Percentiles rank a stretch among this genome's conserved stretches.
phyloP scores from a whole-genome alignment of 2,797 vertebrate genomes.

The Acomys russatus region DNA sequence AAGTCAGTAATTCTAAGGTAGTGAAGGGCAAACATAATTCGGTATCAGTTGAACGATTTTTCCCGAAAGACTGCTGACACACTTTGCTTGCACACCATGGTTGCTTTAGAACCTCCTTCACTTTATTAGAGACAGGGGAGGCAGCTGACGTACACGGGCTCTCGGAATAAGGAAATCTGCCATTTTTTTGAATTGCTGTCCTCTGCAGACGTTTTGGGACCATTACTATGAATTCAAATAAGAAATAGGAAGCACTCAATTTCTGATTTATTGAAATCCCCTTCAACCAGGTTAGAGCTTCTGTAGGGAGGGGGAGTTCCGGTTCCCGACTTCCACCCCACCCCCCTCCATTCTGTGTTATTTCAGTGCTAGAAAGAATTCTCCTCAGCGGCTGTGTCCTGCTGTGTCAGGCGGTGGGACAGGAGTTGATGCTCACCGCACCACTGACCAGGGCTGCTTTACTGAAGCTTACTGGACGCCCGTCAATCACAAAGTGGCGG shows the following conservation, averaged over 20 bases:
- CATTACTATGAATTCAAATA: slow-evolving; percentile 62
- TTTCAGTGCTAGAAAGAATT: slow-evolving; percentile 77
- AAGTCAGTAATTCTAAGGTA: slow-evolving; percentile 74
- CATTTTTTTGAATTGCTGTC: slow-evolving; percentile 71
- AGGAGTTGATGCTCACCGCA: slow-evolving; percentile 94
- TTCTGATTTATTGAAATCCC: slow-evolving; percentile 73
- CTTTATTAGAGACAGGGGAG: slow-evolving; percentile 77
- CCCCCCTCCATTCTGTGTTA: not conserved
- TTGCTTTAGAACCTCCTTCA: slow-evolving; percentile 74
- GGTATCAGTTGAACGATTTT: slow-evolving; percentile 58
- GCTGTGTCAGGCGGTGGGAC: slow-evolving; percentile 91
- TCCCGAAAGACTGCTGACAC: slow-evolving; percentile 70
- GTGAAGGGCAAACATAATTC: slow-evolving; percentile 55
- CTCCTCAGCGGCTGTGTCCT: not conserved
- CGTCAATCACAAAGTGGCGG: slow-evolving; percentile 94
- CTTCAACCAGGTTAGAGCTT: slow-evolving; percentile 44
- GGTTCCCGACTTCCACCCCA: not conserved
- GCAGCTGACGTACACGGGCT: slow-evolving; percentile 26
- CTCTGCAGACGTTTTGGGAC: slow-evolving; percentile 57
- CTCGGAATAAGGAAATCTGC: slow-evolving; percentile 49
- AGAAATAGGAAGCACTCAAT: slow-evolving; percentile 76
- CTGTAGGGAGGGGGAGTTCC: not conserved
- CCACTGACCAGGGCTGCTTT: slow-evolving; percentile 94
- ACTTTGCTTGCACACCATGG: slow-evolving; percentile 68
- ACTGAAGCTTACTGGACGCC: slow-evolving; percentile 93